Base-by-base conservation (phyloP, 2,797 vertebrate genomes). In the Psittacula derbiana region DNA sequence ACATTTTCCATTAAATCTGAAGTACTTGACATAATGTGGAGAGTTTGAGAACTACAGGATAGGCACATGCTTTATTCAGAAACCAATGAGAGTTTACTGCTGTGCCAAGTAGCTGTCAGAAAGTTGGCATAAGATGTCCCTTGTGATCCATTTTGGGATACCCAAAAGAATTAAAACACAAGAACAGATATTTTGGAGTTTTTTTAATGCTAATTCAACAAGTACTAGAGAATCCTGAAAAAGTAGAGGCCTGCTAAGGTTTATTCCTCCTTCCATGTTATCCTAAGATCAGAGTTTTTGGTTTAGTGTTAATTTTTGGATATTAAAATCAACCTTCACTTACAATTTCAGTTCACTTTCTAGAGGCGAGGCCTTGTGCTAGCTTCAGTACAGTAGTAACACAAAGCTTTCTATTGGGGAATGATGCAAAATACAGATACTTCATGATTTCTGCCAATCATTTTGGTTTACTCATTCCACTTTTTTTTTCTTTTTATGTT, bases 51-150 rank as follows among this genome's bases (percentile, higher is more conserved):
- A 46, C 61, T 86, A 76, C 64, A 75, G 31, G 64, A 70, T 65
- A 60, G 38, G 74, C 15, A 23, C 46, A 76, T 87, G 69, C 95
- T 95, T 97, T 95, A 95, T 95, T 96, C 93, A 95, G 50, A 94
- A 80, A 78, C 62, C 62, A 86, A 41, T 64, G 44, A 85, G 62
- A 87, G 75, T 80, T 88, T 66, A 72, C 64, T 72, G 46, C 62
- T 89, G 79, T 94, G 89, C 65, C 81, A 95, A 96, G 38, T 90
- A 47, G 43, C 43, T 96, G 60, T 88, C 91, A 93, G 28, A 94
- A 96, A 92, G 27, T 31, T 95, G 93, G 78, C 80, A 76, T 66
- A 72, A 91, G 81, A 84, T 67, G 61, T 89, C 49, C 60, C 16
- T 72, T 89, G 79, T 70, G 81, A 88, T 79, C 73, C 86, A 76